Base-by-base conservation (phyloP, 2,888 invertebrate species). In the Tetanocera ferruginea region DNA sequence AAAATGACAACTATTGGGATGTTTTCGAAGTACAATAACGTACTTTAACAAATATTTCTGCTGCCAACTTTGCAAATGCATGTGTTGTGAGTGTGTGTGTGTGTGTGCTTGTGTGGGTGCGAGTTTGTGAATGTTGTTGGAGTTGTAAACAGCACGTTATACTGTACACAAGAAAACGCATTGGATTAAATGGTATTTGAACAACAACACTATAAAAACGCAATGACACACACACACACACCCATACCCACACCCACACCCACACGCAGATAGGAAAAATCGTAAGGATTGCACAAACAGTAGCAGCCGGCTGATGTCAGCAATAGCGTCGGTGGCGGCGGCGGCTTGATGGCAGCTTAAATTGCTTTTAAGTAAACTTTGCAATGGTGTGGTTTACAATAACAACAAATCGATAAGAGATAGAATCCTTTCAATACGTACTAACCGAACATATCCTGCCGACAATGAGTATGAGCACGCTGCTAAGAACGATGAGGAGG, bases 341-440 rank as follows among this genome's bases (percentile, higher is more conserved):
- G 62, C 76, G 64, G 74, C 67, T 70, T 73, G 76, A 79, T 78
- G 71, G 77, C 79, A 79, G 78, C 79, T 81, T 74, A 80, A 78
- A 81, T 79, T 79, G 79, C 62, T 81, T 79, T 80, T 79, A 79
- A 78, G 80, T 78, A 81, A 81, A 80, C 80, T 79, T 82, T 78
- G 76, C 75, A 37, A 52, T 64, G 72, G 80, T 75, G 75, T 78
- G 75, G 78, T 71, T 76, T 78, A 76, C 79, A 73, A 76, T 23
- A 79, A 78, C 76, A 80, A 70, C 76, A 76, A 77, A 62, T 74
- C 62, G 73, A 62, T 74, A 62, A 64, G 60, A 28, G 75, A 66
- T 64, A 75, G 69, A 49, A 28, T 37, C 57, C 43, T 72, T 72
- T 72, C 55, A 23, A 72, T 55, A n/a, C n/a, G n/a, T n/a, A 66